Base-by-base conservation (phyloP, 92 coral and sea anemone species). In the Epizoanthus scotinus region DNA sequence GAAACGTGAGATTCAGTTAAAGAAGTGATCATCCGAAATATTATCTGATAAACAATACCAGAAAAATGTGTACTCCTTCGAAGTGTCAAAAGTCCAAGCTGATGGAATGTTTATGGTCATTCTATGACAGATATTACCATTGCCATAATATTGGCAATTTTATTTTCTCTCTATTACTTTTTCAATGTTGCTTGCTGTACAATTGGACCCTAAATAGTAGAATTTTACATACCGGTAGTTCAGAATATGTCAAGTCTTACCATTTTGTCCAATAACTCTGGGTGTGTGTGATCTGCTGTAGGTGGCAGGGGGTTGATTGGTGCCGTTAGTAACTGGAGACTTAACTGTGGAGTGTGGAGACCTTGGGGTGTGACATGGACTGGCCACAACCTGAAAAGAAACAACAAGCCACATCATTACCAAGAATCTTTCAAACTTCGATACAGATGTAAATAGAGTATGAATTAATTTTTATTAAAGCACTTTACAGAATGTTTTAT, bases 221-320 rank as follows among this genome's bases (percentile, higher is more conserved):
- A n/a, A n/a, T n/a, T 34, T 34, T 47, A 47, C 52, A 47, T 14
- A 34, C 6, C 40, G 2, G 52, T 47, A 12, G 52, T 47, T 47
- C 14, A 47, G 12, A 12, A 47, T 47, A 2, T 47, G 52, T 47
- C 1, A 15, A 47, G 52, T 47, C 83, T 85, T 78, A 93, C 97
- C 94, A 81, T 90, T 93, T 34, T 81, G 75, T 77, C 80, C 78
- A 75, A 93, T 93, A 56, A 90, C 70, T 54, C 83, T 93, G 71
- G 94, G 97, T 25, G 57, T 59, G 34, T 60, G 47, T 26, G 38
- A 34, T 31, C 60, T 12, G 25, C 83, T 80, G 54, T 71, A 8
- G 81, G 79, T 24, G 64, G 27, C 19, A 19, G 70, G 52, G 63
- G 72, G 27, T 12, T 50, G 63, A 58, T 83, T 60, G 63, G 58